Evolutionary conservation across 2,797 vertebrate genomes (phyloP), one percentile per base, ranked within the genome.

Genomic region (Gymnoscopelus braueri): DNA sequence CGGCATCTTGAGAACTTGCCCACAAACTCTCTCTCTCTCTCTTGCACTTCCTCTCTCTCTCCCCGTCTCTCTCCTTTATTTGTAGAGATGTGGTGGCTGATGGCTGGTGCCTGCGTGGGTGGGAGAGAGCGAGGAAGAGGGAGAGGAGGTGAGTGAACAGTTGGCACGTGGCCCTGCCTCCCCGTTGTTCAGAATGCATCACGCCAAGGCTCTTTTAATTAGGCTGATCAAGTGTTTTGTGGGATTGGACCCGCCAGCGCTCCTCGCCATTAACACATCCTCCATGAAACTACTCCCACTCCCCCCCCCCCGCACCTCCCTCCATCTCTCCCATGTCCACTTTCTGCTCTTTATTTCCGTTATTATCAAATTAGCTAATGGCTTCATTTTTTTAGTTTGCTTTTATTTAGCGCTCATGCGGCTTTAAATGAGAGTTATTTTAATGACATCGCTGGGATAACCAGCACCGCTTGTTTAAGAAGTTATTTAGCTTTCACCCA

Each of bases 141-240:
- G 83, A 81, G 83, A 84, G 86, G 83, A 91, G 87, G 84, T 89
- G 77, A 87, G 79, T 68, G 69, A 77, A 76, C 83, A 82, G 78
- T 81, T 91, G 90, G 90, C 87, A 64, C 11, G 11, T 32, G 76
- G 82, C 82, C 87, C 64, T 75, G 72, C 85, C 78, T 81, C 35
- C 90, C 87, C 79, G 60, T 85, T 78, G 89, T 79, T 87, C 77
- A 53, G 44, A 83, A 81, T 57, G 82, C 44, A 83, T 87, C 88
- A 79, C 75, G 85, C 88, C 89, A 91, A 88, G 77, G 83, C 84
- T 87, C 86, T 89, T 92, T 93, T 93, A 93, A 93, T 92, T 91
- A 90, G 87, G 79, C 90, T 85, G 87, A 93, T 91, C 88, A 85
- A 92, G 89, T 90, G 88, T 87, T 93, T 89, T 77, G 89, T 90